Conservation (phyloP, 2,888 invertebrate species). For the Kuschelorhynchus macadamiae region DNA sequence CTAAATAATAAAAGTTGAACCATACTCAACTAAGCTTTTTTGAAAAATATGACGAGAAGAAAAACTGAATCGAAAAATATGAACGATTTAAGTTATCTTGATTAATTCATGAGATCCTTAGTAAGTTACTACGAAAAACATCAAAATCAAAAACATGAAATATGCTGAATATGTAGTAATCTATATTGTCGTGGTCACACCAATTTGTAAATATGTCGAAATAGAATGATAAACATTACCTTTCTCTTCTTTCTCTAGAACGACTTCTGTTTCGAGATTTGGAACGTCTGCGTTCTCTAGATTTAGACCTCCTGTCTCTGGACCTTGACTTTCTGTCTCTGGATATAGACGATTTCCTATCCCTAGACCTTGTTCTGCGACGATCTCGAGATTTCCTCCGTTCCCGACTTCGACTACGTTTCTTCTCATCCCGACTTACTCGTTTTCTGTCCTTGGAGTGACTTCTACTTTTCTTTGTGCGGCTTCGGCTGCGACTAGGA, state of each 20-base stretch:
- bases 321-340: slow-evolving; percentile 63
- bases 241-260: slow-evolving; percentile 57
- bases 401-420: slow-evolving; percentile 55
- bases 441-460: slow-evolving; percentile 47
- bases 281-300: slow-evolving; percentile 62
- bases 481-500: slow-evolving; percentile 52
- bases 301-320: slow-evolving; percentile 58
- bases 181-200: no score
- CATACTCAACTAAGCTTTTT: no score
- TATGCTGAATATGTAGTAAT: no score
- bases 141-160: no score
- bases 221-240: slow-evolving; percentile 27
- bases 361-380: slow-evolving; percentile 64
- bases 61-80: no score
- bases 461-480: slow-evolving; percentile 53
- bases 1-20: no score
- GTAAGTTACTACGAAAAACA: no score
- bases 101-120: no score
- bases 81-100: no score
- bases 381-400: slow-evolving; percentile 28
- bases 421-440: slow-evolving; percentile 41
- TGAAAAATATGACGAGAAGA: no score
- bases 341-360: slow-evolving; percentile 66
- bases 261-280: slow-evolving; percentile 67
- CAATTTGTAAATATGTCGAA: no score